Evolutionary conservation across 2,888 invertebrate genomes (phyloP), one percentile per base, ranked within the genome.

Genomic region (Drosophila mettleri): DNA sequence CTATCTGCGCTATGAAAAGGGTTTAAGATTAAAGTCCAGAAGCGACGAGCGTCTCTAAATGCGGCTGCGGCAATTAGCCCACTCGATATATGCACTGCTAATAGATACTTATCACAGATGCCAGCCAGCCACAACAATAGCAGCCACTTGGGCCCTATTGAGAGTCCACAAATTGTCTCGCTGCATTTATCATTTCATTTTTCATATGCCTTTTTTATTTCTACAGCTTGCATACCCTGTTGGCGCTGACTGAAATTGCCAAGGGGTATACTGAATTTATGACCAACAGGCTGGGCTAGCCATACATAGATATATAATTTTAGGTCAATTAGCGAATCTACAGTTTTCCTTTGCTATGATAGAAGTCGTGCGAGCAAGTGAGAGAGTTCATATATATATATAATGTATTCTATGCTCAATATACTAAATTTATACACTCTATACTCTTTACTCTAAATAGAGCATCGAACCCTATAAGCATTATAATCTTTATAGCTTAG

Each of bases 21-120:
- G 81, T 62, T 72, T 68, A 65, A 43, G 36, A 62, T 53, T 60
- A 22, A 61, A 54, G 48, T 24, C 45, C 27, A 45, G 22, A 27
- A 24, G 29, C n/a, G n/a, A 31, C n/a, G 24, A 5, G 29, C 5
- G 14, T 4, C 36, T 31, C 16, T 20, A 22, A 46, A 20, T 31
- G 29, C 20, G 2, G 41, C 14, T 18, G 52, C 65, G 58, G 59
- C 84, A 85, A 85, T 86, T 85, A 86, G 81, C 75, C 70, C 69
- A 73, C 69, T 76, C 69, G 54, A 60, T 22, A 49, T 24, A n/a
- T 24, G n/a, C 7, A 16, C 49, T 22, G 53, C 73, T 70, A 77
- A 74, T 77, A 77, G 84, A 85, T 86, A 79, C 84, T 86, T 83
- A 84, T 84, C 83, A 46, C 55, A n/a, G 60, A 52, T 55, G 60